Base-by-base conservation (phyloP, 2,797 vertebrate species). In the Lagothrix lagotricha region DNA sequence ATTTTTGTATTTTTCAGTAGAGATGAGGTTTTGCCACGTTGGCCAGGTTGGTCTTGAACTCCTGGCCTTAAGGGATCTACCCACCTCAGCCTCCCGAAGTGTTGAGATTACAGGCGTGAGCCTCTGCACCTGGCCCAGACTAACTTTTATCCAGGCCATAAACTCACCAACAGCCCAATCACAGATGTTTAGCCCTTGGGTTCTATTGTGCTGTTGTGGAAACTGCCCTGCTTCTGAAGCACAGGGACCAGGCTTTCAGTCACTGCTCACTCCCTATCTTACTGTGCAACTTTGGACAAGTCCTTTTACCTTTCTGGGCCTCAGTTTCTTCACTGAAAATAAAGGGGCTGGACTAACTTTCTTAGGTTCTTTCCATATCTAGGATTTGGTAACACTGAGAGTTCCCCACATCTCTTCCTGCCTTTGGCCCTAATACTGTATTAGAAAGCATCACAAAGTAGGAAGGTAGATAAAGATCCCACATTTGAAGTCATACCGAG, bases 181-280 rank as follows among this genome's bases (percentile, higher is more conserved):
- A n/a, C 28, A 1, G 33, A 36, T 19, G 54, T 30, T 52, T 70
- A 41, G 17, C 77, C 58, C 64, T 64, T 0, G 41, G 44, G 44
- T 79, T 72, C 41, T 30, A 4, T 6, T 4, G 0, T 9, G 12
- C 33, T n/a, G 13, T n/a, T 15, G n/a, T 1, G 44, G 79, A 36
- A 4, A 48, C 36, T 5, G 20, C 36, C 64, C 77, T 8, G 26
- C 22, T 48, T n/a, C 44, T 10, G 30, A 17, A 22, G 33, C 3
- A 6, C 4, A 22, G 48, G 30, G 82, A 72, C 36, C 4, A 2
- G 10, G 44, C 17, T 12, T 36, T 39, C 2, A 13, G 50, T 11
- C 41, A 61, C 28, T 24, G n/a, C 33, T 82, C 79, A 57, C 79
- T 52, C 39, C 48, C n/a, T 10, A 19, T 79, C 14, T n/a, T 22